Conservation (phyloP, 1,140 invertebrate genomes). For the Plectrocnemia conspersa region DNA sequence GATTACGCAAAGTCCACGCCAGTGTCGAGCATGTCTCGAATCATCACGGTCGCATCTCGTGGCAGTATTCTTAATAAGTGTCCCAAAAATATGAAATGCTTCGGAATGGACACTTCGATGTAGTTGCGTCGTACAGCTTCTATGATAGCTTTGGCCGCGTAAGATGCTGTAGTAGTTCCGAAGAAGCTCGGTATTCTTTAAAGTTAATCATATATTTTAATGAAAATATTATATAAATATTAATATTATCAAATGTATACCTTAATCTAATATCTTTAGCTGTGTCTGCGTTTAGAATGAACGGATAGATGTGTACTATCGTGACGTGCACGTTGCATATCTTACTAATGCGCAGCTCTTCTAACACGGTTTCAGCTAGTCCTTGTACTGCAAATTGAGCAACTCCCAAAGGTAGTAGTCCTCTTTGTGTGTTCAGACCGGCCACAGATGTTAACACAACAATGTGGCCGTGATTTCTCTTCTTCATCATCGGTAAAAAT, state of each 20-base stretch:
- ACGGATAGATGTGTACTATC: conserved; percentile 59
- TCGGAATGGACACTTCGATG: conserved; percentile 58
- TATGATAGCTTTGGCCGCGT: conserved; percentile 55
- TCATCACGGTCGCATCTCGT: conserved; percentile 55
- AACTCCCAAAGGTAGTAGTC: conserved; percentile 61
- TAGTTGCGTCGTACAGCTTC: conserved; percentile 58
- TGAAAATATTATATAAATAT: not conserved
- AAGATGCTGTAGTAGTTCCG: conserved; percentile 55
- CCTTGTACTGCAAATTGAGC: conserved; percentile 70
- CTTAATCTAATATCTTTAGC: conserved; percentile 55
- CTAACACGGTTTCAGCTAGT: conserved; percentile 56
- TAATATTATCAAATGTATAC: conserved; percentile 40
- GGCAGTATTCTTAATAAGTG: conserved; percentile 58
- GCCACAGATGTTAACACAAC: conserved; percentile 67
- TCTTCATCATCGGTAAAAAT: conserved; percentile 65
- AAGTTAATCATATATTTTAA: conserved; percentile 12
- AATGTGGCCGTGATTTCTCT: conserved; percentile 60
- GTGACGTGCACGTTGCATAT: conserved; percentile 54
- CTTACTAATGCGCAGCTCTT: conserved; percentile 54
- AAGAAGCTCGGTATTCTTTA: conserved; percentile 62
- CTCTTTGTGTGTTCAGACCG: conserved; percentile 58
- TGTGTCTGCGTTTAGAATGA: conserved; percentile 53
- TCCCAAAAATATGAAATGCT: conserved; percentile 55
- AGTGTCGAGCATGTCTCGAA: conserved; percentile 60
- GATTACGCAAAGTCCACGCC: conserved; percentile 61